Conservation (phyloP, 2,797 vertebrate species). For the Melopsittacus undulatus region DNA sequence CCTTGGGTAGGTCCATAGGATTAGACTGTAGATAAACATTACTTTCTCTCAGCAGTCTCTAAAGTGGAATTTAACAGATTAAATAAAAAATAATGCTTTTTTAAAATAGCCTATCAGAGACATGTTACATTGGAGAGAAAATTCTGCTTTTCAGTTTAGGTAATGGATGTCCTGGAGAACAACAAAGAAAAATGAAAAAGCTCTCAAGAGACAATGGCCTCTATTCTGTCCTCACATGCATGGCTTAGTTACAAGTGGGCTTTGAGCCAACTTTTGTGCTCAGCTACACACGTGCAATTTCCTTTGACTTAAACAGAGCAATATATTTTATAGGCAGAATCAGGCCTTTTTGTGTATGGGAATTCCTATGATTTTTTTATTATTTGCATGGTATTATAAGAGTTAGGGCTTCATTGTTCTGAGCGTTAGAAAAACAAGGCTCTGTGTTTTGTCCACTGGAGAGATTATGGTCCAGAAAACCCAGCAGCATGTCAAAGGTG, state of each 20-base stretch:
- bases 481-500: not conserved
- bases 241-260: constrained; percentile 16
- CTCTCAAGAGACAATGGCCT: constrained; percentile 32
- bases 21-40: not conserved
- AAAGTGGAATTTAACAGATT: not conserved
- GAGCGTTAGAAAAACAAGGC: not conserved
- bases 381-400: not conserved
- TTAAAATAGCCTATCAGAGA: not conserved
- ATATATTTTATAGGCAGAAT: constrained; percentile 7
- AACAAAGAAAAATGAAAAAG: constrained; percentile 38
- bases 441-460: not conserved
- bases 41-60: not conserved
- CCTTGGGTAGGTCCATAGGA: not conserved
- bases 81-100: not conserved
- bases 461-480: not conserved
- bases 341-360: not conserved
- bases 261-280: constrained; percentile 12
- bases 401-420: not conserved
- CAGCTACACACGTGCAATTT: constrained; percentile 19
- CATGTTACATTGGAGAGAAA: not conserved
- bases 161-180: constrained; percentile 5
- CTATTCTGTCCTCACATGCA: constrained; percentile 21
- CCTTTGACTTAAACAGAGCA: not conserved
- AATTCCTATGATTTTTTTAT: not conserved
- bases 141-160: not conserved